Evolutionary conservation across 2,888 invertebrate species (phyloP).

Genomic region (Selenia dentaria): DNA sequence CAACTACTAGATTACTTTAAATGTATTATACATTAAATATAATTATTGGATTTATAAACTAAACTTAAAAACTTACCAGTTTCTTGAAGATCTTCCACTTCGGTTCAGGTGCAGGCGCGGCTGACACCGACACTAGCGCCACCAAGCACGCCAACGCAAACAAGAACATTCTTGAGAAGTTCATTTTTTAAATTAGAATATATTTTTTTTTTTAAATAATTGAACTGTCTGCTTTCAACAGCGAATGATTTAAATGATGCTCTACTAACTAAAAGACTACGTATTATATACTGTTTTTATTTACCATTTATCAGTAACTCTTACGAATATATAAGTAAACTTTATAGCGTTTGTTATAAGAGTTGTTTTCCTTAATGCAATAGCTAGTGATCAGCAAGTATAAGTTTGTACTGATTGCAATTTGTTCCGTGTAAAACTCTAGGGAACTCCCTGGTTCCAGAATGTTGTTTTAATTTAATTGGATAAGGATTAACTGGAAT

Average conservation of each 20-base stretch:
- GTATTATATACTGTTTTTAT: conserved; percentile 13
- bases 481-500: background rate
- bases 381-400: background rate
- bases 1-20: too few species aligned
- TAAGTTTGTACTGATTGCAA: conserved; percentile 8
- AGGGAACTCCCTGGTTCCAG: conserved; percentile 14
- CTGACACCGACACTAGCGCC: conserved; percentile 47
- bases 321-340: background rate
- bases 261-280: background rate
- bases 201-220: conserved; percentile 16
- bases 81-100: conserved; percentile 61
- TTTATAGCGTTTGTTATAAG: background rate
- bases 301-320: background rate
- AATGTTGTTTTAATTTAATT: conserved; percentile 1
- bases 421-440: background rate
- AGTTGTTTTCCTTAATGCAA: background rate
- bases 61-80: conserved; percentile 59
- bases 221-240: conserved; percentile 9
- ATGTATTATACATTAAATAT: too few species aligned
- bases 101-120: conserved; percentile 51
- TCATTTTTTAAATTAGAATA: conserved; percentile 43
- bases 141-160: conserved; percentile 53
- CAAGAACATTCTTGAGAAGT: conserved; percentile 51
- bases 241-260: conserved; percentile 14
- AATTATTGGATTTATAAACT: too few species aligned